A percentile compares a stretch with the other conserved stretches of the same genome.
Evolutionary conservation across 2,888 invertebrate genomes (phyloP).

Genomic region (Oscheius sp.): DNA sequence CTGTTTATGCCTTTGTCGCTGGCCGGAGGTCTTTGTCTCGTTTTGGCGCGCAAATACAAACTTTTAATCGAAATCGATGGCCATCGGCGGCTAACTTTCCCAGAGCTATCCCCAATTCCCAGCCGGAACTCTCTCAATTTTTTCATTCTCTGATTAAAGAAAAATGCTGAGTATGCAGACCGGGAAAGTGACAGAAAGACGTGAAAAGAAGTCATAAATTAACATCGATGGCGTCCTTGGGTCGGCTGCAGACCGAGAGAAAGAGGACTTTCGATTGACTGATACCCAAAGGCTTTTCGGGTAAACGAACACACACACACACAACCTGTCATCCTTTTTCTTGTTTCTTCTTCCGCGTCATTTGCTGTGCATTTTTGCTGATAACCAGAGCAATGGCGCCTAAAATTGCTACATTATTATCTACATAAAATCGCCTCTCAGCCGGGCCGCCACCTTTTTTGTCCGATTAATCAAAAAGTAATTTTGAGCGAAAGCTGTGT

Average conservation of each 20-base stretch:
- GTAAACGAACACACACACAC: not conserved
- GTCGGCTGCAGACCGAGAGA: conserved; percentile 4
- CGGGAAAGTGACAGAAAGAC: not conserved
- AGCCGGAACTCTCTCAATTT: not conserved
- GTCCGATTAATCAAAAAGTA: not conserved
- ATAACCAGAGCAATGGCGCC: not conserved
- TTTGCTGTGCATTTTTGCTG: not conserved
- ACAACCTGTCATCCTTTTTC: not conserved
- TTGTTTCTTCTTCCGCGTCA: not conserved
- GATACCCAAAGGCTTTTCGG: conserved; percentile 13
- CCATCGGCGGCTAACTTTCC: conserved; percentile 1
- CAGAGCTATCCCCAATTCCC: not conserved
- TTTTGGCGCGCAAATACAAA: conserved; percentile 25
- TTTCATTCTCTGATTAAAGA: not conserved
- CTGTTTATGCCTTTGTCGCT: conserved; percentile 30
- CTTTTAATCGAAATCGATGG: conserved; percentile 24
- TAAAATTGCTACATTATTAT: conserved; percentile 4
- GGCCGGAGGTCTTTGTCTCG: conserved; percentile 26
- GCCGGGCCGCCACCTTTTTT: too few relatives aligned
- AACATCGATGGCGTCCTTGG: conserved; percentile 10
- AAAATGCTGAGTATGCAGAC: not conserved
- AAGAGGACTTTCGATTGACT: conserved; percentile 11
- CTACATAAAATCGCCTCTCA: too few relatives aligned
- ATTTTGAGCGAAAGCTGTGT: not conserved
- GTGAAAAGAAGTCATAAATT: conserved; percentile 20